Percentiles rank a stretch among this genome's conserved stretches.
phyloP scores from a whole-genome alignment of 2,113 vertebrate genomes.

The Agapornis roseicollis region DNA sequence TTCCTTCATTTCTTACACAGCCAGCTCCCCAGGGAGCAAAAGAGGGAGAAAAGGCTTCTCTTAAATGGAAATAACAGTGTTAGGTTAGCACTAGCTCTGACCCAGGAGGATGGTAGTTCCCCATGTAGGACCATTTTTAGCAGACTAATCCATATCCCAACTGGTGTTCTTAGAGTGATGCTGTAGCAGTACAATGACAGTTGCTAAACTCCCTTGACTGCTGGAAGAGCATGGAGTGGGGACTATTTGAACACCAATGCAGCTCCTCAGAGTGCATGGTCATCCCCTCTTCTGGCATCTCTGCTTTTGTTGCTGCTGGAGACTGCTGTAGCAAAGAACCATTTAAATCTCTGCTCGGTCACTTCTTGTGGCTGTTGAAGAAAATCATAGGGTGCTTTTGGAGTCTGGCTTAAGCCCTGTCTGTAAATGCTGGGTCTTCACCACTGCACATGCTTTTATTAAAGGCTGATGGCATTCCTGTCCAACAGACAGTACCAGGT shows the following conservation, averaged over 20 bases:
- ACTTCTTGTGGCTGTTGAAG: not conserved
- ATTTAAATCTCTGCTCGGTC: not conserved
- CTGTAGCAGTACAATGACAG: not conserved
- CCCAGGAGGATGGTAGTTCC: not conserved
- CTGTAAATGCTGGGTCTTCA: not conserved
- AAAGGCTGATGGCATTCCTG: not conserved
- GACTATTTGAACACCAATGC: not conserved
- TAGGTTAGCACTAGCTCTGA: not conserved
- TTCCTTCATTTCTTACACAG: not conserved
- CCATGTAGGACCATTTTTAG: not conserved
- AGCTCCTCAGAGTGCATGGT: not conserved
- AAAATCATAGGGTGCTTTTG: not conserved
- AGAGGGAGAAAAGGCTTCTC: not conserved
- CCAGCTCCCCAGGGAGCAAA: not conserved
- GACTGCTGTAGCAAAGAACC: not conserved
- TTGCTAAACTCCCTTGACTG: not conserved
- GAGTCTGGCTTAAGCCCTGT: not conserved
- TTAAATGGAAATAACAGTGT: not conserved
- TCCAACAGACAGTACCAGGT: not conserved
- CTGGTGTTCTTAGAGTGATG: not conserved
- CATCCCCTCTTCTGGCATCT: not conserved
- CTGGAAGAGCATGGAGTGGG: not conserved
- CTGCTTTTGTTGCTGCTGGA: fast-evolving
- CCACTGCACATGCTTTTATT: not conserved
- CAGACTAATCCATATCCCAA: not conserved